Evolutionary conservation across 2,797 vertebrate species (phyloP).

Genomic region (Setipinna tenuifilis): DNA sequence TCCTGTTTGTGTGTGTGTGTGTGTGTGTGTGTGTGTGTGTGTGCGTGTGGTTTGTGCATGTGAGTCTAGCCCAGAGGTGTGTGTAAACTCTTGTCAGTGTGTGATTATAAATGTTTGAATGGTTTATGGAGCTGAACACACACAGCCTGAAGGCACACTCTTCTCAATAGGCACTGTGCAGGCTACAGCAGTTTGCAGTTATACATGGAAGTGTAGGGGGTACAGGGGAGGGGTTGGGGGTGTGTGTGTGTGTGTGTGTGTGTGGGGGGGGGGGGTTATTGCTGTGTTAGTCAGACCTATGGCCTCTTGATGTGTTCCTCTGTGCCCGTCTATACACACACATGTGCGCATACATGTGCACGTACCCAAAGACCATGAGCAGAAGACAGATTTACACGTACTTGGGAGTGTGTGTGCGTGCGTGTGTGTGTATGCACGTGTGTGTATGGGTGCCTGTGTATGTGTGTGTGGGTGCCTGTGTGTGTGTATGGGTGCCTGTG

Average conservation of each 20-base stretch:
- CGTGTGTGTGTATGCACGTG: not conserved
- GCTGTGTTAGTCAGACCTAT: not conserved
- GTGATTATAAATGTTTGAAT: constrained; percentile 21
- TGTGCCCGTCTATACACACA: no score
- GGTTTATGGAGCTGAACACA: constrained; percentile 2
- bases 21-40: not conserved
- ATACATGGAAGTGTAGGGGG: not conserved
- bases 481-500: no score
- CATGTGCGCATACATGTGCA: no score
- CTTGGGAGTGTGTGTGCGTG: not conserved
- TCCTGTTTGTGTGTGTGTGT: not conserved
- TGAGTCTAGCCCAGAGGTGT: constrained; percentile 6
- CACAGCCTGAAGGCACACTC: not conserved
- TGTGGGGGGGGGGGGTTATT: not conserved
- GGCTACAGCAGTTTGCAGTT: constrained; percentile 12
- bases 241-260: no score
- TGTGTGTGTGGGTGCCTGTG: no score
- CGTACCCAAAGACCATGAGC: not conserved
- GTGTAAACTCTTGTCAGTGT: constrained; percentile 19
- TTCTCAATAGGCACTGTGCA: not conserved
- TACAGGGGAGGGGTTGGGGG: not conserved
- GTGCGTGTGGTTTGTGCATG: constrained; percentile 16
- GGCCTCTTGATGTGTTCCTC: no score
- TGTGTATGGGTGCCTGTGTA: no score
- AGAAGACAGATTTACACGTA: not conserved